Base-by-base conservation (phyloP, 1,140 invertebrate genomes). In the Plodia interpunctella region DNA sequence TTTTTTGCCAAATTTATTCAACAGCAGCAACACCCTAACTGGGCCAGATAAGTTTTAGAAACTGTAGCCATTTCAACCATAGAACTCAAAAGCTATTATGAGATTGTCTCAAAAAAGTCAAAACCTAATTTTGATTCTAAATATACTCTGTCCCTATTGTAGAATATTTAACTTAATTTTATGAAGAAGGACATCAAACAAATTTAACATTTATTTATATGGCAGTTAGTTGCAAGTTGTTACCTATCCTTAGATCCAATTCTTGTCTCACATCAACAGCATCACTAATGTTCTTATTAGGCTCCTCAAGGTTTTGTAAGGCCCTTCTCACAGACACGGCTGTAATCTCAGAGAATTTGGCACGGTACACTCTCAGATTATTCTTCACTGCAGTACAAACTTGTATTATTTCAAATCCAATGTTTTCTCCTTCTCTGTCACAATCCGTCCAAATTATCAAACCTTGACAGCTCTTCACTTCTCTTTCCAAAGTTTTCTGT, bases 381-480 rank as follows among this genome's bases (percentile, higher is more conserved):
- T 93, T 93, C 77, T 97, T 98, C 0, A 97, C 88, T 68, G 92
- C 92, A 66, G 88, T 91, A 78, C 98, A 99, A 5, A 99, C 97
- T 66, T 97, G 90, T 57, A 99, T 98, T 10, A 99, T 94, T 93
- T 99, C 98, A 93, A 94, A 99, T 1, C 99, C 98, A 90, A 99
- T 99, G 85, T 99, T 99, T 92, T 99, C 99, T 58, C 99, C 99
- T 93, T 99, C 99, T 91, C 98, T 94, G 92, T 99, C 99, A 92
- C 98, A 99, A 98, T 99, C 99, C 32, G 98, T 99, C 98, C 99
- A 99, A 69, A 99, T 98, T 18, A 99, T 95, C 8, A 99, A 90
- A 0, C 93, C 93, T 60, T 94, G 88, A 76, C 96, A 97, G n/a
- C 89, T 90, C 55, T 92, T 79, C 6, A 96, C 91, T 92, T 99